These are phyloP conservation scores for Enteromius fasciolatus DNA, from an alignment of 2,797 vertebrate species.

Conservation along the genomic window DNA sequence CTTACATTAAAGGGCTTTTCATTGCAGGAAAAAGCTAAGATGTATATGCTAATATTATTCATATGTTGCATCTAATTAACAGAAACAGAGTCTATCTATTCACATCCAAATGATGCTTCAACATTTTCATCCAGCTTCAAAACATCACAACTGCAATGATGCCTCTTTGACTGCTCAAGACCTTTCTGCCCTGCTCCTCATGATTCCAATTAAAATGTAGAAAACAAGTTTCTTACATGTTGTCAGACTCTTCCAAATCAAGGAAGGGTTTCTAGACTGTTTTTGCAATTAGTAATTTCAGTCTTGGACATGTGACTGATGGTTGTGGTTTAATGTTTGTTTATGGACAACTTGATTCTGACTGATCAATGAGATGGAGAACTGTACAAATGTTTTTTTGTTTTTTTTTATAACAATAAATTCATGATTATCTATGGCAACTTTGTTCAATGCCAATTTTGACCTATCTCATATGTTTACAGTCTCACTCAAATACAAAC, in stretches of 20 bases:
- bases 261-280: background rate
- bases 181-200: background rate
- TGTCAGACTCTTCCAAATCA: background rate
- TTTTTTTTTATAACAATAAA: too few species aligned
- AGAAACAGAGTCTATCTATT: conserved; percentile 5
- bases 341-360: background rate
- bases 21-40: background rate
- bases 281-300: background rate
- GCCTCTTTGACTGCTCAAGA: conserved; percentile 7
- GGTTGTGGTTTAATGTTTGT: background rate
- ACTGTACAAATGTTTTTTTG: too few species aligned
- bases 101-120: conserved; percentile 24
- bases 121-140: conserved; percentile 17
- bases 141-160: conserved; percentile 9
- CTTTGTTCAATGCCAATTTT: too few species aligned
- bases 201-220: background rate
- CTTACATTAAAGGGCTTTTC: background rate
- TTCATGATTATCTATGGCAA: too few species aligned
- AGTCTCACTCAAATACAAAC: too few species aligned
- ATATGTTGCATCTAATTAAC: background rate
- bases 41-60: conserved; percentile 5
- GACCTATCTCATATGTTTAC: too few species aligned
- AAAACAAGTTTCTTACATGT: background rate
- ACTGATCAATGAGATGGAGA: too few species aligned
- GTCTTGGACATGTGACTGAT: background rate